Percentiles rank a stretch among this genome's conserved stretches.
phyloP scores from a whole-genome alignment of 2,888 invertebrate species.

The Caenorhabditis sp. region DNA sequence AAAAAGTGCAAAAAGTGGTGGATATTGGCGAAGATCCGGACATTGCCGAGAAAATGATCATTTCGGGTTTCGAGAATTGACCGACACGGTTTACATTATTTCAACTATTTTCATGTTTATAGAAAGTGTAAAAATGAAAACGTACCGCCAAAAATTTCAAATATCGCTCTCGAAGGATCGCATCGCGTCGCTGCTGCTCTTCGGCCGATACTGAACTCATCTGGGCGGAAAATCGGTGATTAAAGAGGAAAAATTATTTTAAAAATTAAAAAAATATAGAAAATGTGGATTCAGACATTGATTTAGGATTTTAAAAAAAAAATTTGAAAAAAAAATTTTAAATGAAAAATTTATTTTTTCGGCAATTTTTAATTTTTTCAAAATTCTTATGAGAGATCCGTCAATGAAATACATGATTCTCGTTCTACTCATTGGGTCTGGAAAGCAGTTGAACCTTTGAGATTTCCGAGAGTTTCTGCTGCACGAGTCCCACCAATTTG shows the following conservation, averaged over 20 bases:
- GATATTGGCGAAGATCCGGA: background rate
- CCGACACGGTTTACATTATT: background rate
- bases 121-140: background rate
- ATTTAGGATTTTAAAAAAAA: background rate
- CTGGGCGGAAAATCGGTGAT: background rate
- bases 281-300: background rate
- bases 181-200: constrained; percentile 31
- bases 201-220: constrained; percentile 26
- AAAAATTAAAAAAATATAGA: background rate
- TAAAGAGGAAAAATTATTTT: background rate
- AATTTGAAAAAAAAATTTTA: no score
- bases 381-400: background rate
- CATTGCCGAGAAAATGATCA: background rate
- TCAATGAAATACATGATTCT: background rate
- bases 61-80: background rate
- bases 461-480: constrained; percentile 55
- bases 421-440: constrained; percentile 36
- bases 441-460: constrained; percentile 45
- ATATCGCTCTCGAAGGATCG: constrained; percentile 42
- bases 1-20: background rate
- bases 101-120: background rate
- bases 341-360: constrained; percentile 7
- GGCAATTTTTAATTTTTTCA: background rate
- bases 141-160: constrained; percentile 31
- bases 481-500: constrained; percentile 26